Base-by-base conservation (phyloP, 1,140 invertebrate genomes). In the Brachystomella parvula region DNA sequence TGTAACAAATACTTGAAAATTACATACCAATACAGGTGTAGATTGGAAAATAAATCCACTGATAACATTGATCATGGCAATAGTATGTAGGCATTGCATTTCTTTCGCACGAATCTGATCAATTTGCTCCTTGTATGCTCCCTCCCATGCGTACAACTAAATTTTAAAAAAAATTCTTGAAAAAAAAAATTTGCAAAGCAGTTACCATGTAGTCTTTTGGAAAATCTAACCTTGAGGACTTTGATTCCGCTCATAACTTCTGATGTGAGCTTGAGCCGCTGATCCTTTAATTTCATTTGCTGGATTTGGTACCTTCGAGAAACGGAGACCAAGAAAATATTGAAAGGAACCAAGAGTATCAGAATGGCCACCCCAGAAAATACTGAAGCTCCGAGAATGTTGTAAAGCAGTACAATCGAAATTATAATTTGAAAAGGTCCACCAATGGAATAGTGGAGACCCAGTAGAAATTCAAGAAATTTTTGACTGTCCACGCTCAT, bases 221-320 rank as follows among this genome's bases (percentile, higher is more conserved):
- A 12, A 44, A 44, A 44, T 53, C 21, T 53, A 6, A 53, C 49
- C 24, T 92, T 93, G 32, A 93, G 80, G 29, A 92, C 85, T 83
- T 96, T 96, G 63, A 97, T 97, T 44, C 93, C 93, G 76, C 87
- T 90, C 19, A 97, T 82, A 62, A 96, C 86, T 84, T 97, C 94
- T 75, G 93, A 95, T 87, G 94, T 94, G 28, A 96, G 79, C 77
- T 95, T 96, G 0, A 96, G 90, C 74, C 94, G 82, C 75, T 91
- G 86, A 75, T 94, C 91, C 78, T 94, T 94, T 75, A 87, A 86
- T 75, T 91, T 92, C 90, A 94, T 93, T 76, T 93, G 90, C 67
- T 82, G 84, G 31, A 92, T 89, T 79, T 94, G 90, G 66, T 94
- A 80, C 44, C 75, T 75, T 71, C 79, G 80, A 1, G 75, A 73